These are phyloP conservation scores for Rhyacichthys aspro DNA, from an alignment of 2,797 vertebrate species.

Conservation along the genomic window DNA sequence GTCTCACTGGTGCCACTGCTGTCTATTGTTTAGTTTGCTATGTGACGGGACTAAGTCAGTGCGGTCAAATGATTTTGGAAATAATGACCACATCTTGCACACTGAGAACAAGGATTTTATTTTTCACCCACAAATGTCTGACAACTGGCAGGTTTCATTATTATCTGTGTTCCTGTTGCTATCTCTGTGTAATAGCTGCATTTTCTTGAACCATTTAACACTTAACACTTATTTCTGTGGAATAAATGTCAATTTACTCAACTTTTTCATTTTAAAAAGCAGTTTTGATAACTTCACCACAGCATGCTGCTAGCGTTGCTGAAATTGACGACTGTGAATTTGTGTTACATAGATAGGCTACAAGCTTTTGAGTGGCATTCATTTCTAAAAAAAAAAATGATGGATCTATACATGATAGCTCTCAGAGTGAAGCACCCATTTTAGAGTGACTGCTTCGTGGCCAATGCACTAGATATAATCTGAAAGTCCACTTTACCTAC, in stretches of 20 bases:
- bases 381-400: conserved; percentile 12
- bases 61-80: conserved; percentile 46
- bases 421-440: conserved; percentile 27
- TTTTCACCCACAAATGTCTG: conserved; percentile 38
- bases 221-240: conserved; percentile 2
- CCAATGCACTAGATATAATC: conserved; percentile 17
- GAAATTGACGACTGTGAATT: conserved; percentile 4
- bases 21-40: conserved; percentile 31
- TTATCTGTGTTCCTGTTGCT: conserved; percentile 25
- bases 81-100: conserved; percentile 50
- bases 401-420: conserved; percentile 23
- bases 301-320: conserved; percentile 10
- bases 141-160: conserved; percentile 37
- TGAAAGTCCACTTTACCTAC: conserved; percentile 16
- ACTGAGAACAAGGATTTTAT: conserved; percentile 22
- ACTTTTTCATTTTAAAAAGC: conserved; percentile 3
- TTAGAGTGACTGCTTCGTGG: conserved; percentile 13
- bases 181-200: conserved; percentile 22
- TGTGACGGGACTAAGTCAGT: conserved; percentile 35
- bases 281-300: not conserved
- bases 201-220: not conserved
- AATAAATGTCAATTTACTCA: not conserved
- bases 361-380: conserved; percentile 14
- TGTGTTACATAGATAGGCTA: conserved; percentile 1
- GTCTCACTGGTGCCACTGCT: conserved; percentile 16